Evolutionary conservation across 2,797 vertebrate species (phyloP).

Genomic region (Phoeniculus purpureus): DNA sequence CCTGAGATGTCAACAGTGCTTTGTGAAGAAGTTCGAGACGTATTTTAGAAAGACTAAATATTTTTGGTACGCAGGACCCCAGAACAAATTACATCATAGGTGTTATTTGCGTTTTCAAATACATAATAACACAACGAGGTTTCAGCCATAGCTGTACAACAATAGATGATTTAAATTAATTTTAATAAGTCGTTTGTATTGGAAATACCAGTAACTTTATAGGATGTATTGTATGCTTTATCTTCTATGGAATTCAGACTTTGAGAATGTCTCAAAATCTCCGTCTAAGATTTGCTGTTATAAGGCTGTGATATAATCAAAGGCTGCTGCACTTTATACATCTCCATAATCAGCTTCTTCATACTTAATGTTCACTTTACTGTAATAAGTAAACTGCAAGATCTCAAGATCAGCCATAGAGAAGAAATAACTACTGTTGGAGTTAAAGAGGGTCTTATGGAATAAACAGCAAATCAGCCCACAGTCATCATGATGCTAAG

Average conservation of each 20-base stretch:
- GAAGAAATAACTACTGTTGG: background rate
- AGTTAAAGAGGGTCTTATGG: background rate
- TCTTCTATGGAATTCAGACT: background rate
- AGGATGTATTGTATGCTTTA: background rate
- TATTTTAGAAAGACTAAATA: background rate
- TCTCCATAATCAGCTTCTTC: slow-evolving; percentile 14
- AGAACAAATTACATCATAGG: background rate
- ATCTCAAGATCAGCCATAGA: background rate
- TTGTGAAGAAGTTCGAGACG: background rate
- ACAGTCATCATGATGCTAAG: background rate
- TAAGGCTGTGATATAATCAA: background rate
- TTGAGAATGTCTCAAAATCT: background rate
- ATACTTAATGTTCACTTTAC: background rate
- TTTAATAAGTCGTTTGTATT: background rate
- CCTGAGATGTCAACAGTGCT: background rate
- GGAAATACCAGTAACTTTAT: background rate
- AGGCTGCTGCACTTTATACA: background rate
- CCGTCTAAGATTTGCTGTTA: background rate
- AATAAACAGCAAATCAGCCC: background rate
- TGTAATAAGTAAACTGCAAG: slow-evolving; percentile 35
- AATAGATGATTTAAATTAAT: background rate
- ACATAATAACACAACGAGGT: background rate
- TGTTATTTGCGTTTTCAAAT: background rate
- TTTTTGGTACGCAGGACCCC: background rate
- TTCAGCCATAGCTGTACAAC: background rate